phyloP scores from a whole-genome alignment of 1,140 invertebrate genomes.

The Drosophila arizonae region DNA sequence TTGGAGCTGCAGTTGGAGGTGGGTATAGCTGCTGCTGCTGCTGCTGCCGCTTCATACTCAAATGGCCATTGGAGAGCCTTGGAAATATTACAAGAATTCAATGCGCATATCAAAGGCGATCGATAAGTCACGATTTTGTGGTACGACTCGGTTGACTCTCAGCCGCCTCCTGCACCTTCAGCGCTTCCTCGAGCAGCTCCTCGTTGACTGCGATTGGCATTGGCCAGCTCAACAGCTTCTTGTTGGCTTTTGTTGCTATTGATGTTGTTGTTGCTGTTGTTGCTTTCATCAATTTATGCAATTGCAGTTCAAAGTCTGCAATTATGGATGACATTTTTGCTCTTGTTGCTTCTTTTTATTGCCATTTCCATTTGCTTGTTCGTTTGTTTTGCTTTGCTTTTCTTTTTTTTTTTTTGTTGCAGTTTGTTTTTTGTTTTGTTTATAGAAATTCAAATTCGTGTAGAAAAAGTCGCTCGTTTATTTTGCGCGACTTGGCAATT shows the following conservation, averaged over 20 bases:
- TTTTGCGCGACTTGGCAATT: constrained; percentile 35
- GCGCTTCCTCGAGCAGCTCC: constrained; percentile 2
- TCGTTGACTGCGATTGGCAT: not conserved
- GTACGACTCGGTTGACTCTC: constrained; percentile 44
- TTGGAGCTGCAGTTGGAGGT: constrained; percentile 1
- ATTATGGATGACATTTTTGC: constrained; percentile 75
- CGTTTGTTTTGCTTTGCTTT: not conserved
- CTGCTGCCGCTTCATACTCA: constrained; percentile 10
- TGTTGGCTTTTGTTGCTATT: constrained; percentile 42
- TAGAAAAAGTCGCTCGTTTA: constrained; percentile 57
- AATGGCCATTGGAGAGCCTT: constrained; percentile 16
- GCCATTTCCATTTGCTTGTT: constrained; percentile 8
- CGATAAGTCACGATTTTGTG: constrained; percentile 76
- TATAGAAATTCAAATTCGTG: constrained; percentile 56
- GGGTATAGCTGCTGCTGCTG: not conserved
- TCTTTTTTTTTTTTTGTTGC: not conserved
- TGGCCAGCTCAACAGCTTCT: constrained; percentile 9
- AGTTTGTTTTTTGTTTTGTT: constrained; percentile 2
- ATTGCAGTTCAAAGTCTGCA: constrained; percentile 72
- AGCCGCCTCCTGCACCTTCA: not conserved
- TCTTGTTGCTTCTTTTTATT: constrained; percentile 55
- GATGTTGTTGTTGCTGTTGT: constrained; percentile 30
- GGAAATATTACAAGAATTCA: constrained; percentile 78
- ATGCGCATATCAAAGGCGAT: constrained; percentile 78
- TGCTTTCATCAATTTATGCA: constrained; percentile 76